Evolutionary conservation across 2,888 invertebrate species (phyloP).

Genomic region (Xestia ashworthii): DNA sequence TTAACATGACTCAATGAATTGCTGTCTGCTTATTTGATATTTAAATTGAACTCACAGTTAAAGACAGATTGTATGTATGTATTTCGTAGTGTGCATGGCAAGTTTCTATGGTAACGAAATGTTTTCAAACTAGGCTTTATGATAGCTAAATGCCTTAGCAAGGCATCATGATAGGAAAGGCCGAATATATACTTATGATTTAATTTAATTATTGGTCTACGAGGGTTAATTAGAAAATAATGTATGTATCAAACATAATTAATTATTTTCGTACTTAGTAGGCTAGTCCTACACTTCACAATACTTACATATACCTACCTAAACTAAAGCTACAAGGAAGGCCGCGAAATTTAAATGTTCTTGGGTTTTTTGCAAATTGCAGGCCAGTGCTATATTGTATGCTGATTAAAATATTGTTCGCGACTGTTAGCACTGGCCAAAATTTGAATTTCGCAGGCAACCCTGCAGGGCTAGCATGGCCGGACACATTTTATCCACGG

Average conservation of each 20-base stretch:
- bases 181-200: neutral
- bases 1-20: constrained; percentile 12
- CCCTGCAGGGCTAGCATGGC: too few relatives aligned
- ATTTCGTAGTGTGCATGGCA: neutral
- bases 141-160: neutral
- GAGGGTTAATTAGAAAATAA: neutral
- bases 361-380: too few relatives aligned
- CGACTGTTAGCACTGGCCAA: too few relatives aligned
- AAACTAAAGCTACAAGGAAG: too few relatives aligned
- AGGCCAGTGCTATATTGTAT: too few relatives aligned
- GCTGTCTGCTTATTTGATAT: neutral
- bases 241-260: neutral
- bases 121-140: neutral
- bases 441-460: too few relatives aligned
- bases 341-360: too few relatives aligned
- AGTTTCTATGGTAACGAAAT: constrained; percentile 48
- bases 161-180: neutral
- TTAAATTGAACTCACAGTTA: neutral
- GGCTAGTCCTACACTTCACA: neutral
- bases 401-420: too few relatives aligned
- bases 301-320: too few relatives aligned
- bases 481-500: too few relatives aligned
- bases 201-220: constrained; percentile 1
- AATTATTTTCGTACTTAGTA: neutral
- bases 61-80: neutral